These are phyloP conservation scores for Peromyscus melanophrys DNA, from an alignment of 2,797 vertebrate species.

Conservation along the genomic window DNA sequence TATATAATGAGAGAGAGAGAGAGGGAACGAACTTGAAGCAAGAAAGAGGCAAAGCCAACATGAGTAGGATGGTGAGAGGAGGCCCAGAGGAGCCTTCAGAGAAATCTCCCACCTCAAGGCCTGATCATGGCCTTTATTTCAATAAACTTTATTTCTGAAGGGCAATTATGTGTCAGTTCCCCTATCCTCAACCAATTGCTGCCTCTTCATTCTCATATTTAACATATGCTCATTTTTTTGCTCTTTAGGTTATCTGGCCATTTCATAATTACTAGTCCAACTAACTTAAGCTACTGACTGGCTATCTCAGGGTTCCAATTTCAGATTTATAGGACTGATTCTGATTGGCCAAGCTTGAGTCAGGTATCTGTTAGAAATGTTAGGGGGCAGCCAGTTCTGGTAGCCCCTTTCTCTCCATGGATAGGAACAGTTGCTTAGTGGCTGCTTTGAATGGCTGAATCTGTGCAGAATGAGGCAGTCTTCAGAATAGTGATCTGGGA, in stretches of 20 bases:
- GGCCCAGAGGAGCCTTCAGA: neutral
- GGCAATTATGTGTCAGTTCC: neutral
- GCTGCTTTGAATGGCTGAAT: neutral
- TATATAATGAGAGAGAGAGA: neutral
- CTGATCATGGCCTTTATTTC: neutral
- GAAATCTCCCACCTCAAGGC: neutral
- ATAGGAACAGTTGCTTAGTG: neutral
- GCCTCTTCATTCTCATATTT: neutral
- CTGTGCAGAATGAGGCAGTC: neutral
- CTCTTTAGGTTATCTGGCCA: neutral
- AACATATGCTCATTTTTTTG: neutral
- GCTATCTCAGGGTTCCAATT: neutral
- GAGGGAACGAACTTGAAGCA: neutral
- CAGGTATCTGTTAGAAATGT: neutral
- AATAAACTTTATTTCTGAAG: neutral
- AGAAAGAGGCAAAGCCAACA: neutral
- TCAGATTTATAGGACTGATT: neutral
- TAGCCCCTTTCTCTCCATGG: neutral
- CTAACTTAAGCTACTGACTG: neutral
- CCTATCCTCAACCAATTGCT: neutral
- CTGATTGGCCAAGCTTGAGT: neutral
- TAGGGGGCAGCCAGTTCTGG: neutral
- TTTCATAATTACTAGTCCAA: neutral
- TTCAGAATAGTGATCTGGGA: neutral
- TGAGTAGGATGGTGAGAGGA: neutral